A percentile compares a stretch with the other conserved stretches of the same genome.
Conservation (phyloP, 2,113 vertebrate species). For the Herpetotheres cachinnans region DNA sequence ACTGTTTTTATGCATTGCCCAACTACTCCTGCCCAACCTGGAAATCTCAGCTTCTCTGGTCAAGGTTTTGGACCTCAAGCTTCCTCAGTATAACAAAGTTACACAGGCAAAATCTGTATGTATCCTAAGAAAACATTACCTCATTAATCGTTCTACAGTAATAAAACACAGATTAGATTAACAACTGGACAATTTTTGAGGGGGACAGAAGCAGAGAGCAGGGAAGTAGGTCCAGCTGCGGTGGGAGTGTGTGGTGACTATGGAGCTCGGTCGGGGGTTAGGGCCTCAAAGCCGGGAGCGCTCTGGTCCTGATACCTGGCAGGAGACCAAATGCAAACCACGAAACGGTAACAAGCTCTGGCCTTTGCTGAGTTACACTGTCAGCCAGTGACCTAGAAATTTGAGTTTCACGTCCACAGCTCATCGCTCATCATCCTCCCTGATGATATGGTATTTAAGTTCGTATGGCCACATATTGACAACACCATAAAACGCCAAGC, state of each 20-base stretch:
- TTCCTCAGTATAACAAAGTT: neutral
- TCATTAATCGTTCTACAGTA: neutral
- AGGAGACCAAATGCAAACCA: neutral
- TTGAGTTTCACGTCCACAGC: neutral
- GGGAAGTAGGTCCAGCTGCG: fast-evolving
- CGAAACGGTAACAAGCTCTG: neutral
- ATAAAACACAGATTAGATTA: neutral
- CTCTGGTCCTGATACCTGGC: neutral
- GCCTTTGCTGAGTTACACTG: neutral
- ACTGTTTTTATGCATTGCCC: neutral
- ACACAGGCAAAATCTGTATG: neutral
- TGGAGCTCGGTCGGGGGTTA: fast-evolving
- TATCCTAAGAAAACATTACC: neutral
- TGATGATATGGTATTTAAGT: neutral
- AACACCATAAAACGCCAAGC: neutral
- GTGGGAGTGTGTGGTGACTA: neutral
- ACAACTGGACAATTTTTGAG: neutral
- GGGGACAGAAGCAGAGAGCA: neutral
- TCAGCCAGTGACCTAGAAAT: constrained; percentile 34
- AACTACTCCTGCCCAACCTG: neutral
- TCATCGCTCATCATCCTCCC: neutral
- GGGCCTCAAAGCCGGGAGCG: neutral
- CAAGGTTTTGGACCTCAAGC: neutral
- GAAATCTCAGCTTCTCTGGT: neutral
- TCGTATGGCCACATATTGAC: neutral